phyloP scores from a whole-genome alignment of 2,113 vertebrate species.

The Litocranius walleri region DNA sequence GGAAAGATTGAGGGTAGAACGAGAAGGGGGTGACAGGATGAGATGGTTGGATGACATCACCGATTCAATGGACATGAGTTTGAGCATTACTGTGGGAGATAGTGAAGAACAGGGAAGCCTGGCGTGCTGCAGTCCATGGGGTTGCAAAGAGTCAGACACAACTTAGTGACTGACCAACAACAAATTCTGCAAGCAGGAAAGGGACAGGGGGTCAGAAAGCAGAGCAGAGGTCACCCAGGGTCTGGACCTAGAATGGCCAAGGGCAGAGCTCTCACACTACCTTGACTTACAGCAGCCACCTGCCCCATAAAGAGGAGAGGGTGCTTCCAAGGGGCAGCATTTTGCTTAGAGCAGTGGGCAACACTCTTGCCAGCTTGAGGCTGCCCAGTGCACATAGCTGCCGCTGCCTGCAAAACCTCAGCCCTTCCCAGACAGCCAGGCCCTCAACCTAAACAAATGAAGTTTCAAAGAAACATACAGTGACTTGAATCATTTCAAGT shows the following conservation, averaged over 20 bases:
- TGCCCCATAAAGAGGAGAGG: neutral
- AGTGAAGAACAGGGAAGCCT: neutral
- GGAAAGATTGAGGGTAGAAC: neutral
- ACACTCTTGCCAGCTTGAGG: neutral
- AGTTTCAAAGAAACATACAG: neutral
- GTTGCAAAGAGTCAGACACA: neutral
- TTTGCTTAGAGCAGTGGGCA: neutral
- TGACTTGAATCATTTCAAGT: neutral
- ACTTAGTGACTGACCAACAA: neutral
- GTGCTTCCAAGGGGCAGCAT: rapidly evolving
- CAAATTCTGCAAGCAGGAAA: neutral
- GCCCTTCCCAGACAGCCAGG: neutral
- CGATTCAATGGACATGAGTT: neutral
- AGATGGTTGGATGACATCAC: neutral
- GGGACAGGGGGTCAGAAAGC: neutral
- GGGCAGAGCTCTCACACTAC: neutral
- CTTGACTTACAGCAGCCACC: neutral
- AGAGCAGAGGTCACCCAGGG: neutral
- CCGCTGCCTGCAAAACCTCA: too few species aligned
- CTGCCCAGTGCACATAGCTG: neutral
- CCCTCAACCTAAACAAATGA: neutral
- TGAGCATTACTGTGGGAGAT: neutral
- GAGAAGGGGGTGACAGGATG: neutral
- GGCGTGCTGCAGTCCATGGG: neutral
- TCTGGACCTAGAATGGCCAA: neutral